Conservation (phyloP, 2,113 vertebrate species). For the Muntiacus muntjak region DNA sequence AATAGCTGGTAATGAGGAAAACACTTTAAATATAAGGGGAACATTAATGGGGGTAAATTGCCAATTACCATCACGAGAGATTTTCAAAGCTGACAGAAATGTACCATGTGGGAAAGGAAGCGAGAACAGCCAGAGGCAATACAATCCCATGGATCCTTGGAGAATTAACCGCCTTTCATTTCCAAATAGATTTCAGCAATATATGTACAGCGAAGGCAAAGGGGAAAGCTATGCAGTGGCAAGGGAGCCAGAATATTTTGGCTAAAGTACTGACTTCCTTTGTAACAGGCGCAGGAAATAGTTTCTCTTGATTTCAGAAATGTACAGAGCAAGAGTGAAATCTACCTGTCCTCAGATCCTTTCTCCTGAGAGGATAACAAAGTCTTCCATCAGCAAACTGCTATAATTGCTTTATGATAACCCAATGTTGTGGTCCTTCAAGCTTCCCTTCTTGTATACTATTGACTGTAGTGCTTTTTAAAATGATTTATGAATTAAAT, state of each 20-base stretch:
- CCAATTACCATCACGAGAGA: conserved; percentile 53
- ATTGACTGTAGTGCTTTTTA: neutral
- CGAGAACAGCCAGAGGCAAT: conserved; percentile 28
- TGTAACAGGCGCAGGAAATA: neutral
- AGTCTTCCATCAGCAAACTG: neutral
- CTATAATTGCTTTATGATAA: neutral
- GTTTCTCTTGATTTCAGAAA: conserved; percentile 31
- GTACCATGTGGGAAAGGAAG: conserved; percentile 34
- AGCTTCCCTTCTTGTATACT: neutral
- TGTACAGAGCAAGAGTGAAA: neutral
- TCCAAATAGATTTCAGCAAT: conserved; percentile 49
- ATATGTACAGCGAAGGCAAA: conserved; percentile 17
- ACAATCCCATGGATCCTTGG: conserved; percentile 30
- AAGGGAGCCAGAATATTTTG: conserved; percentile 36
- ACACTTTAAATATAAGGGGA: conserved; percentile 49
- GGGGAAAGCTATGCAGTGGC: neutral
- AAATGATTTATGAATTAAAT: conserved; percentile 55
- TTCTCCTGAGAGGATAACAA: neutral
- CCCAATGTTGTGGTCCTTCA: neutral
- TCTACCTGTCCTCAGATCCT: neutral
- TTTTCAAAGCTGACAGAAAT: conserved; percentile 59
- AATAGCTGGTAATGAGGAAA: conserved; percentile 52
- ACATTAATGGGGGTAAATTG: conserved; percentile 42
- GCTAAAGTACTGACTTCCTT: neutral
- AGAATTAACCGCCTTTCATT: conserved; percentile 62